Conservation (phyloP, 2,888 invertebrate species). For the Drosophila anomelani region DNA sequence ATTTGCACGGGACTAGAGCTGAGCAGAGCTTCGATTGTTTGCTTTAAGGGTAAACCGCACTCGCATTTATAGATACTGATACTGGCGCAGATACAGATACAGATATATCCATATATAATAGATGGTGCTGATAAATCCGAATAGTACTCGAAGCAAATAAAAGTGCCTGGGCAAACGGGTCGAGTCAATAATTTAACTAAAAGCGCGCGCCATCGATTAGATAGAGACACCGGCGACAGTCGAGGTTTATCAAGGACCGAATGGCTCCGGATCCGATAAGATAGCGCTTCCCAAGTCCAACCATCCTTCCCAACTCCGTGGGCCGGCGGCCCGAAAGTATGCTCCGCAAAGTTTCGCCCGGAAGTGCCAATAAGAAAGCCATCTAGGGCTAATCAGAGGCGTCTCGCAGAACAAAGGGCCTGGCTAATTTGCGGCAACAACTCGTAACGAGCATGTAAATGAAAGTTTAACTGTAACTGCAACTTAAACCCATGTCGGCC, state of each 20-base stretch:
- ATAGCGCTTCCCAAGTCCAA: conserved; percentile 7
- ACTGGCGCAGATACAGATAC: conserved; percentile 15
- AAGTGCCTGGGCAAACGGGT: conserved; percentile 46
- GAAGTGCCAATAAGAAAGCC: conserved; percentile 69
- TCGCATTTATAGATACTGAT: conserved; percentile 37
- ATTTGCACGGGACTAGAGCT: conserved; percentile 48
- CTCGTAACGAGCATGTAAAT: conserved; percentile 73
- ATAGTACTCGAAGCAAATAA: conserved; percentile 63
- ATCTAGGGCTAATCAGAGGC: conserved; percentile 54
- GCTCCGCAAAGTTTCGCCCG: conserved; percentile 46
- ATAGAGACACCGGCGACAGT: conserved; percentile 47
- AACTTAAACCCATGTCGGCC: conserved; percentile 41
- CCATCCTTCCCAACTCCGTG: conserved; percentile 18
- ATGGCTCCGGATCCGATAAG: conserved; percentile 33
- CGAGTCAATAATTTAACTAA: conserved; percentile 65
- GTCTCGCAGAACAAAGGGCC: conserved; percentile 54
- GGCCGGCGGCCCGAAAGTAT: conserved; percentile 32
- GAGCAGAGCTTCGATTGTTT: conserved; percentile 34
- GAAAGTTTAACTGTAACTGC: conserved; percentile 57
- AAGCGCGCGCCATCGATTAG: conserved; percentile 60
- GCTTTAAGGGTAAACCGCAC: conserved; percentile 41
- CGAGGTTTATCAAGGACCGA: conserved; percentile 40
- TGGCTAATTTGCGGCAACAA: conserved; percentile 73
- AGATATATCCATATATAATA: conserved; percentile 16
- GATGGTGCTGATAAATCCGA: conserved; percentile 44